These are phyloP conservation scores for Gadopsis marmoratus DNA, from an alignment of 2,797 vertebrate genomes.

Conservation along the genomic window DNA sequence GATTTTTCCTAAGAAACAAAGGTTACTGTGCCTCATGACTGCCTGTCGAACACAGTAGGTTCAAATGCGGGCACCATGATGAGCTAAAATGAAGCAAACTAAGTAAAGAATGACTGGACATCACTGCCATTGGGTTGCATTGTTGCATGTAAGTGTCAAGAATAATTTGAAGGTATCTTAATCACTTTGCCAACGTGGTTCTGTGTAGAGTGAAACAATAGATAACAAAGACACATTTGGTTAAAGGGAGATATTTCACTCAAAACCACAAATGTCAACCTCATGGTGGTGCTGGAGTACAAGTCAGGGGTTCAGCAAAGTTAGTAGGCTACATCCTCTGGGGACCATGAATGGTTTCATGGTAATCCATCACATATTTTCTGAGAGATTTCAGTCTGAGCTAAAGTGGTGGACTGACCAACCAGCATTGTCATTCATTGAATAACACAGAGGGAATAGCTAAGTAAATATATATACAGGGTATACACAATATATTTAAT, in stretches of 20 bases:
- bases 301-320: not conserved
- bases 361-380: not conserved
- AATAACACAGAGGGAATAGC: not conserved
- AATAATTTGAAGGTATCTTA: not conserved
- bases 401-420: not conserved
- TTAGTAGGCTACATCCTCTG: not conserved
- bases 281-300: not conserved
- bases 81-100: not conserved
- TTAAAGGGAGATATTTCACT: not conserved
- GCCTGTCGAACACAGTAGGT: not conserved
- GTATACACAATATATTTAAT: not conserved
- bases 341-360: conserved; percentile 7
- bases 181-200: not conserved
- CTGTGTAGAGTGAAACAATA: not conserved
- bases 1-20: conserved; percentile 32
- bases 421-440: not conserved
- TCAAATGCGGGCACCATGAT: not conserved
- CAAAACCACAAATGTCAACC: not conserved
- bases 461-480: too few relatives aligned
- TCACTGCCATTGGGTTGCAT: not conserved
- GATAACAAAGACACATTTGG: not conserved
- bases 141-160: not conserved
- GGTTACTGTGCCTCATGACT: not conserved
- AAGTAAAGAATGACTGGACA: not conserved
- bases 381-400: not conserved